These are phyloP conservation scores for Hylaeus volcanicus DNA, from an alignment of 1,140 invertebrate species.

Conservation along the genomic window DNA sequence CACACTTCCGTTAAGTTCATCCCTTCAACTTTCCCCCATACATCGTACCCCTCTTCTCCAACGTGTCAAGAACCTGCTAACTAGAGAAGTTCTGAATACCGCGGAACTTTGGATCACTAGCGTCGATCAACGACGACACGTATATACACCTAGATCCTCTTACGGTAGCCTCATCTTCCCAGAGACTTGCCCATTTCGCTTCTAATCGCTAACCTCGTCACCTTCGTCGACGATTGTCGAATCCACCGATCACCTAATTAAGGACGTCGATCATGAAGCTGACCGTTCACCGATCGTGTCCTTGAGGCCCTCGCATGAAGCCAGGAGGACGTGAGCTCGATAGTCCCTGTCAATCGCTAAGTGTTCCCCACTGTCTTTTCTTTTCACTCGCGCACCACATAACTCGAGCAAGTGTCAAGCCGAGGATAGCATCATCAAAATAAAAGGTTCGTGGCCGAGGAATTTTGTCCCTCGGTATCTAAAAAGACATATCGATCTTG, in stretches of 20 bases:
- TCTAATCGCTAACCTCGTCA: neutral
- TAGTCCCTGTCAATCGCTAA: neutral
- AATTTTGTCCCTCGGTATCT: neutral
- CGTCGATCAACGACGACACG: no score
- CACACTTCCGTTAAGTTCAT: neutral
- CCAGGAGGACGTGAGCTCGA: no score
- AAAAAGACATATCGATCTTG: conserved; percentile 24
- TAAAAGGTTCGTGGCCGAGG: neutral
- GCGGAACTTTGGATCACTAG: no score
- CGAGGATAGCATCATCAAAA: neutral
- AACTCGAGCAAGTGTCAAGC: neutral
- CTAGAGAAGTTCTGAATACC: no score
- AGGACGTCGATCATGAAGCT: neutral
- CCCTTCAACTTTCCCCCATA: neutral
- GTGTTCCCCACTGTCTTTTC: conserved; percentile 5
- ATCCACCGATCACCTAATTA: neutral
- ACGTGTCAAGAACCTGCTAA: neutral
- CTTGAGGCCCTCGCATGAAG: neutral
- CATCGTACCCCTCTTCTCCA: neutral
- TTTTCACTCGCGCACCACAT: conserved; percentile 38
- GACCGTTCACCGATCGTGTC: neutral
- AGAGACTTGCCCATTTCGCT: neutral
- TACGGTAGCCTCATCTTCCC: no score
- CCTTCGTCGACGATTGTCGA: neutral
- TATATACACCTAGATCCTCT: no score